Base-by-base conservation (phyloP, 2,888 invertebrate species). In the Dendrolimus pini region DNA sequence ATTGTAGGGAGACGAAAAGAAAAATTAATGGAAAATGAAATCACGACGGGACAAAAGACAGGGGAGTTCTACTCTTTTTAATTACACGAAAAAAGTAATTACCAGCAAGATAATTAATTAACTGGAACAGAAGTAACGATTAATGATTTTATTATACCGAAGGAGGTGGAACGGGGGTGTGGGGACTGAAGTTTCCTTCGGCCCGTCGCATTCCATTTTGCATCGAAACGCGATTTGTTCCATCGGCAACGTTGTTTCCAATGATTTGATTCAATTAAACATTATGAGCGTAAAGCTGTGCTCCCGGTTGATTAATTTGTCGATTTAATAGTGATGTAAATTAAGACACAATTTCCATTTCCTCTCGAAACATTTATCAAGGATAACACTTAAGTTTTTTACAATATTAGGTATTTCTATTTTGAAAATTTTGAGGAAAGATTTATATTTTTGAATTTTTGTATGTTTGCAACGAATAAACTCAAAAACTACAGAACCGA, bases 1-100 rank as follows among this genome's bases (percentile, higher is more conserved):
- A 89, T 89, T 86, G 94, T 93, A 94, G 93, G 93, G 85, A 92
- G 92, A 78, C 80, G 83, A 89, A 90, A 30, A 89, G 89, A 89
- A 89, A 89, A 89, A 89, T 88, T 89, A 89, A 89, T 90, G 85
- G 85, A 89, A 90, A 89, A 89, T 87, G 88, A 89, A 89, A 90
- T 90, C 89, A 89, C 83, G 85, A 83, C 86, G 82, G 85, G 82
- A 87, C 88, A 89, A 89, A 59, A 89, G 89, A 89, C 89, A 87
- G 86, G 87, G 83, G 89, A 86, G 85, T 86, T 90, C 87, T 87
- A 89, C 89, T 89, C 89, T 90, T 90, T 77, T 90, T 89, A 90
- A 90, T 90, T 90, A 90, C 89, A 89, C 89, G 88, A 89, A 90
- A 89, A 89, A 90, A 90, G 90, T 90, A 89, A 90, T 90, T 89